phyloP scores from a whole-genome alignment of 2,113 vertebrate species.

The Semnornis frantzii region DNA sequence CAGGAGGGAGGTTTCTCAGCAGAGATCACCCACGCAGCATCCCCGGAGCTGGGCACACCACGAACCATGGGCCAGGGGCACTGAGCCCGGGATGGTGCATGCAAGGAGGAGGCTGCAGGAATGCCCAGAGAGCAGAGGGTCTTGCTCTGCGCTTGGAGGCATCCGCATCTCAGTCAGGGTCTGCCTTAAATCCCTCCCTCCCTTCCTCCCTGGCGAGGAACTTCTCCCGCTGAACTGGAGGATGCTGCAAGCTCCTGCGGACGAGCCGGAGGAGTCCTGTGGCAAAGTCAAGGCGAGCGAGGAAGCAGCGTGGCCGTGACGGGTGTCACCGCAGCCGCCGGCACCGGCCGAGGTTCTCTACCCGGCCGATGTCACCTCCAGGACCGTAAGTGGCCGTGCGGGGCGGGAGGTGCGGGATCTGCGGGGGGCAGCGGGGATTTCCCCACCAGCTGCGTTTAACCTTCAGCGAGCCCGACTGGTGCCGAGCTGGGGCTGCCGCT shows the following conservation, averaged over 20 bases:
- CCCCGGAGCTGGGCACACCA: accelerated
- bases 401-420: neutral
- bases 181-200: slow-evolving; percentile 60
- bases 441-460: slow-evolving; percentile 46
- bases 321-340: neutral
- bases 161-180: neutral
- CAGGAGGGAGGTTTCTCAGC: neutral
- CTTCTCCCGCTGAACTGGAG: slow-evolving; percentile 68
- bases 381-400: slow-evolving; percentile 47
- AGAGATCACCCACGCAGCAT: neutral
- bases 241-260: slow-evolving; percentile 71
- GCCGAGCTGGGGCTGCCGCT: neutral
- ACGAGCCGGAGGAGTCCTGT: slow-evolving; percentile 57
- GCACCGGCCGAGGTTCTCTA: neutral
- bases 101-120: neutral
- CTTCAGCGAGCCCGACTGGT: slow-evolving; percentile 44
- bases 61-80: accelerated
- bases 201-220: slow-evolving; percentile 62
- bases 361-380: neutral
- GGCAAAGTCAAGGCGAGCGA: slow-evolving; percentile 66
- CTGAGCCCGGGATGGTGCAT: neutral
- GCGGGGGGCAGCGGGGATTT: neutral
- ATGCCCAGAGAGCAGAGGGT: neutral
- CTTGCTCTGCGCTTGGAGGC: neutral
- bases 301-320: neutral